These are phyloP conservation scores for Macrophya alboannulata DNA, from an alignment of 2,888 invertebrate species.

Conservation along the genomic window DNA sequence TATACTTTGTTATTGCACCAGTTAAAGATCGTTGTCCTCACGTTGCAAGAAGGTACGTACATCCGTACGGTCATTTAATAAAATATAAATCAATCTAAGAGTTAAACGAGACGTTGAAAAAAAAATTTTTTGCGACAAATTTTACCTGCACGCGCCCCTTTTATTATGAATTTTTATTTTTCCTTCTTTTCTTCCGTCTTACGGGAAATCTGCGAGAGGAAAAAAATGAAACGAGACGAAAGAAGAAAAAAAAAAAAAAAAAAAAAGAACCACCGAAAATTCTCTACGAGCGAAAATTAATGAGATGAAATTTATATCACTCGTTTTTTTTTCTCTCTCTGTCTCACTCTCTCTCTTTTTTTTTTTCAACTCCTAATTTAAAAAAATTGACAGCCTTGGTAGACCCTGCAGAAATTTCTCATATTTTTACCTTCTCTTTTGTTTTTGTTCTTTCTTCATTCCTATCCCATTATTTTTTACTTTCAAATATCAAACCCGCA, in stretches of 20 bases:
- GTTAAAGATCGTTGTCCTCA: background rate
- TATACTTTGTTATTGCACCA: background rate
- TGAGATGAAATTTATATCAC: constrained; percentile 42
- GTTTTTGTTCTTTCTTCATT: background rate
- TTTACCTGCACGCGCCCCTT: background rate
- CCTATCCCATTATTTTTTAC: background rate
- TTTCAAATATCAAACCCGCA: background rate
- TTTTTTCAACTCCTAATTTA: background rate
- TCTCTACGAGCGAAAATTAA: constrained; percentile 1
- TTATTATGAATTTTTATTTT: background rate
- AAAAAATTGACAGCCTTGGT: constrained; percentile 33
- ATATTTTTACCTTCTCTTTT: background rate
- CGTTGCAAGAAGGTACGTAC: no score
- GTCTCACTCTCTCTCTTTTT: no score
- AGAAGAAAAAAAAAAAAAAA: background rate
- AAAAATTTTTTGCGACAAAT: background rate
- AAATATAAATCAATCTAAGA: background rate
- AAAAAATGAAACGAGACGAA: no score
- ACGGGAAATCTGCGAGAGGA: background rate
- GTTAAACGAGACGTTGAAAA: background rate
- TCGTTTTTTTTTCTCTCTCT: background rate
- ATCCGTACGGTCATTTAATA: background rate
- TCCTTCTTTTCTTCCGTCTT: background rate
- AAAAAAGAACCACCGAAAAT: background rate
- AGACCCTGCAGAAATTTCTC: background rate